Evolutionary conservation across 2,113 vertebrate species (phyloP).

Genomic region (Anolis carolinensis): DNA sequence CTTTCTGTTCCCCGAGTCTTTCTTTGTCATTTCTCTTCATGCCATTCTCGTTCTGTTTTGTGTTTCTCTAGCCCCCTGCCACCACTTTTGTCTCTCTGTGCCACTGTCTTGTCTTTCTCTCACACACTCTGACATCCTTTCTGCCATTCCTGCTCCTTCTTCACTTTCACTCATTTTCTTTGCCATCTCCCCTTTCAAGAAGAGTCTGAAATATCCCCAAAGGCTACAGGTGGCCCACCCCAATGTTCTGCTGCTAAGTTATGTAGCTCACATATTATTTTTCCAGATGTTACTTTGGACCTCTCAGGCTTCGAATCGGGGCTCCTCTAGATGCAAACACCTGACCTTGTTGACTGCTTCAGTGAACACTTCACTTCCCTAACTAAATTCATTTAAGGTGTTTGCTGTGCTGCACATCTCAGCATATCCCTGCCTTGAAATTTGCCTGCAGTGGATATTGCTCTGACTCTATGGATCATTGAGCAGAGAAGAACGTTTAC

Average conservation of each 20-base stretch:
- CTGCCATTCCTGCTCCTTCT: background rate
- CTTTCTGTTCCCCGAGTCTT: background rate
- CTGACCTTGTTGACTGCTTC: conserved; percentile 11
- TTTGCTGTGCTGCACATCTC: conserved; percentile 61
- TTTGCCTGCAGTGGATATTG: conserved; percentile 68
- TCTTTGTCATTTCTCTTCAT: background rate
- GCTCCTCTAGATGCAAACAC: background rate
- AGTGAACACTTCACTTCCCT: conserved; percentile 57
- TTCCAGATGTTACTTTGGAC: background rate
- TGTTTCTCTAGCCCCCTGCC: background rate
- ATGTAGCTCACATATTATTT: too few relatives aligned
- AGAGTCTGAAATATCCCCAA: background rate
- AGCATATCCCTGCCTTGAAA: conserved; percentile 56
- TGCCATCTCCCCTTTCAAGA: background rate
- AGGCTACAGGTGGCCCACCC: background rate
- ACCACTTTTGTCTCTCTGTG: background rate
- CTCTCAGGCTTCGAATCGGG: background rate
- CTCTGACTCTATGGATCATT: conserved; percentile 69
- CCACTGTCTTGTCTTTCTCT: background rate
- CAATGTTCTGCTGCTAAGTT: background rate
- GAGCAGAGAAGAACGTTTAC: conserved; percentile 67
- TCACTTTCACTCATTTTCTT: background rate
- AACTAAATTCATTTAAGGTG: conserved; percentile 64
- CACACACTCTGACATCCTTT: background rate
- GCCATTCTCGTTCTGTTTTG: background rate